Base-by-base conservation (phyloP, 2,113 vertebrate genomes). In the Neotoma lepida region DNA sequence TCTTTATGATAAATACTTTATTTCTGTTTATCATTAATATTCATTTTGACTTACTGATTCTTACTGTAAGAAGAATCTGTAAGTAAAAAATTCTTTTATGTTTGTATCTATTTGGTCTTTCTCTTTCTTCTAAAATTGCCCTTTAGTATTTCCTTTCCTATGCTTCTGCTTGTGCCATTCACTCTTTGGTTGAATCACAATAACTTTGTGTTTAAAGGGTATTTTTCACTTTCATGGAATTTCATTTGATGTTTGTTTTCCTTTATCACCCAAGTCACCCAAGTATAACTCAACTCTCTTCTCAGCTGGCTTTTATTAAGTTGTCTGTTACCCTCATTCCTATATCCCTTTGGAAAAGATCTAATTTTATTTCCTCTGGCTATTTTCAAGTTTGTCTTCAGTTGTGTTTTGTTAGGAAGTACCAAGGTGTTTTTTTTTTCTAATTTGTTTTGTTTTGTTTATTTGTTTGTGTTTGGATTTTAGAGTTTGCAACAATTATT, bases 1-100 rank as follows among this genome's bases (percentile, higher is more conserved):
- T 90, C 54, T 82, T 41, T 66, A 58, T 90, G 44, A 88, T 90
- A 77, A 87, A 87, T 93, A 87, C 86, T 93, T 88, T 76, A 49
- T 93, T 78, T 44, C 86, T 93, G 24, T 68, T 95, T 95, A 2
- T 10, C 54, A 44, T 71, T 77, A 73, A 3, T 71, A 35, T 85
- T 71, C 8, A 90, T 82, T 87, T 96, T 35, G 17, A 63, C 46
- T 93, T 91, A 22, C 22, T 4, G 14, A 1, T 24, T 68, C 3
- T 66, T 86, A 58, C 1, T 66, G 10, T 58, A 41, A 15, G 8
- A n/a, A 71, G 68, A 39, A 39, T n/a, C 68, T n/a, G 35, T 39
- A 39, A 71, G 68, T 20, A 39, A n/a, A 71, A 39, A n/a, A 9
- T 20, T 80, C 26, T 12, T 28, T 61, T 44, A 56, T 68, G 85